These are phyloP conservation scores for Scopus umbretta DNA, from an alignment of 2,113 vertebrate species.

Conservation along the genomic window DNA sequence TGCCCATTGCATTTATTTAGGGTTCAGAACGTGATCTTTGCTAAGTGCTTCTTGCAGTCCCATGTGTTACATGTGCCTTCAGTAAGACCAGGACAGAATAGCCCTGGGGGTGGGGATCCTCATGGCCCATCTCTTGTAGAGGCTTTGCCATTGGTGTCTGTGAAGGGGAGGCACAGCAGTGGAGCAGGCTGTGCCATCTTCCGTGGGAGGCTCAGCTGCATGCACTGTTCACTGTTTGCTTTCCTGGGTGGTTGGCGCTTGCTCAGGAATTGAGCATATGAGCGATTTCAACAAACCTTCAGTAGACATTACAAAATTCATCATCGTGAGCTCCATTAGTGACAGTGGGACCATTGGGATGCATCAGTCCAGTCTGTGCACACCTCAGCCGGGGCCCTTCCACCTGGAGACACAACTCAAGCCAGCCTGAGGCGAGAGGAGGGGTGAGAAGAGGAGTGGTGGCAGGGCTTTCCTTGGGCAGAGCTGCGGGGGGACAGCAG, in stretches of 20 bases:
- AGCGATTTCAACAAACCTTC: not conserved
- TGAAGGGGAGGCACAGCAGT: not conserved
- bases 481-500: not conserved
- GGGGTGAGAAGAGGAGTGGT: not conserved
- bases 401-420: accelerated
- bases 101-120: not conserved
- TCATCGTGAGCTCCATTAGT: accelerated
- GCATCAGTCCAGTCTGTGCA: accelerated
- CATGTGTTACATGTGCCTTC: not conserved
- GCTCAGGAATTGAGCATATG: not conserved
- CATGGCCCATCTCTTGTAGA: not conserved
- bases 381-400: too few relatives aligned
- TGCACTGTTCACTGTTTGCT: accelerated
- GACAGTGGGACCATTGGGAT: too few relatives aligned
- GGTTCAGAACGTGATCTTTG: not conserved
- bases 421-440: not conserved
- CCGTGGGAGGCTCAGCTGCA: not conserved
- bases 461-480: not conserved
- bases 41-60: not conserved
- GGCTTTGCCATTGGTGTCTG: not conserved
- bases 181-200: not conserved
- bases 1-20: not conserved
- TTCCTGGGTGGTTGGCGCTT: not conserved
- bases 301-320: accelerated
- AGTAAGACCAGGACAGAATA: not conserved